Percentiles rank a stretch among this genome's conserved stretches.
These are phyloP conservation scores for Grus americana DNA, from an alignment of 2,113 vertebrate species.

Conservation along the genomic window DNA sequence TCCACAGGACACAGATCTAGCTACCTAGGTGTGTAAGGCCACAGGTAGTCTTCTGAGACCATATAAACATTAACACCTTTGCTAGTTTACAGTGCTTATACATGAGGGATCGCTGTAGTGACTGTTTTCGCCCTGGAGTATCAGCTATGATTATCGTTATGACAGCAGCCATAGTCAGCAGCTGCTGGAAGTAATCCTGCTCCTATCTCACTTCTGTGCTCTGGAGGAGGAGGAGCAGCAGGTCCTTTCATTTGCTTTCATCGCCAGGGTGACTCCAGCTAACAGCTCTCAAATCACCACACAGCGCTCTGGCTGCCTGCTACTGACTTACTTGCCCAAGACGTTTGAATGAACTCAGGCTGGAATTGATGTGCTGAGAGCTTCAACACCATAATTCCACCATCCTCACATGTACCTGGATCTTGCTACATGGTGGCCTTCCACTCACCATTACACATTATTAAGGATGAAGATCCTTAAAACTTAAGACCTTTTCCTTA, in stretches of 20 bases:
- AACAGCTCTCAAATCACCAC: background rate
- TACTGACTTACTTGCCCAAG: fast-evolving
- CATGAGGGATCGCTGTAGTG: background rate
- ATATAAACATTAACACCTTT: background rate
- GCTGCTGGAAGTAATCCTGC: background rate
- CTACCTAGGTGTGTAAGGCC: background rate
- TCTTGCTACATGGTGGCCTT: background rate
- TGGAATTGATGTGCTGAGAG: background rate
- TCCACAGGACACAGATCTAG: background rate
- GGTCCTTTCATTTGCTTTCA: background rate
- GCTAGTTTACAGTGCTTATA: background rate
- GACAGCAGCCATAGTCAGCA: background rate
- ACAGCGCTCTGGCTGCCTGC: background rate
- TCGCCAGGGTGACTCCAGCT: background rate
- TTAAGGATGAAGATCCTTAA: background rate
- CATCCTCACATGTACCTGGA: background rate
- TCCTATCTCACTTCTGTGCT: background rate
- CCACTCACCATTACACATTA: background rate
- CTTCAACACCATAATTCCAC: background rate
- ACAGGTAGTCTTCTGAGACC: background rate
- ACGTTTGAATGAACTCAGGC: background rate
- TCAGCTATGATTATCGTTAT: background rate
- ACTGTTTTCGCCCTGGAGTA: background rate
- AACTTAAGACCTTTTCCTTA: background rate
- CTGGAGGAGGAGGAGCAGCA: background rate